A percentile compares a stretch with the other conserved stretches of the same genome.
Evolutionary conservation across 2,888 invertebrate genomes (phyloP).

Genomic region (Rhimphoctona megacephalus): DNA sequence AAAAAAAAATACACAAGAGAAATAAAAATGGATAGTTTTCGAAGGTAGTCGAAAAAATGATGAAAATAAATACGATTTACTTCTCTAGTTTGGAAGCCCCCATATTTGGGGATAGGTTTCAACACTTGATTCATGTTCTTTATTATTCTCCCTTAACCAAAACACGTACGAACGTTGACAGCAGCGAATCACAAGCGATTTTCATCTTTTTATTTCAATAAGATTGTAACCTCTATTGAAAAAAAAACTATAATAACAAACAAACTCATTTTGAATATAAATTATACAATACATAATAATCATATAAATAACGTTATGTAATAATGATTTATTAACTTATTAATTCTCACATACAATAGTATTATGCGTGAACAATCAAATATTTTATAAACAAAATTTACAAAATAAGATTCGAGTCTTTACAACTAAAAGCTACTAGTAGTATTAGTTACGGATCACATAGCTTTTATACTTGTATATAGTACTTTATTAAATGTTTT

Average conservation of each 20-base stretch:
- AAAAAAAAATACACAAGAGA: neutral
- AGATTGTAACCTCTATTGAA: neutral
- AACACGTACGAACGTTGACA: neutral
- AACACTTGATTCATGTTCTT: neutral
- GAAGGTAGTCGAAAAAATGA: neutral
- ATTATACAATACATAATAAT: neutral
- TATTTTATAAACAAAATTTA: constrained; percentile 85
- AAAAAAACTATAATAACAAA: neutral
- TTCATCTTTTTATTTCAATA: constrained; percentile 1
- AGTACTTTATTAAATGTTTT: constrained; percentile 68
- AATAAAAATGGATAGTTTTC: neutral
- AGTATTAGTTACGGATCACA: constrained; percentile 82
- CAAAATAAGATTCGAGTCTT: constrained; percentile 85
- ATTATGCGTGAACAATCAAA: constrained; percentile 85
- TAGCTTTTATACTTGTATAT: constrained; percentile 83
- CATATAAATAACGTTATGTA: constrained; percentile 77
- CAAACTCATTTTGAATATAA: neutral
- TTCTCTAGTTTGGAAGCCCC: constrained; percentile 62
- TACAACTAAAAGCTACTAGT: constrained; percentile 85
- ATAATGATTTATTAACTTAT: constrained; percentile 85
- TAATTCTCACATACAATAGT: constrained; percentile 84
- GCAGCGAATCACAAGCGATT: neutral
- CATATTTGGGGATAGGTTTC: constrained; percentile 42
- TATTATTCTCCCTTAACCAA: neutral
- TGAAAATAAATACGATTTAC: constrained; percentile 40